phyloP scores from a whole-genome alignment of 2,113 vertebrate species.

The Pituophis catenifer region DNA sequence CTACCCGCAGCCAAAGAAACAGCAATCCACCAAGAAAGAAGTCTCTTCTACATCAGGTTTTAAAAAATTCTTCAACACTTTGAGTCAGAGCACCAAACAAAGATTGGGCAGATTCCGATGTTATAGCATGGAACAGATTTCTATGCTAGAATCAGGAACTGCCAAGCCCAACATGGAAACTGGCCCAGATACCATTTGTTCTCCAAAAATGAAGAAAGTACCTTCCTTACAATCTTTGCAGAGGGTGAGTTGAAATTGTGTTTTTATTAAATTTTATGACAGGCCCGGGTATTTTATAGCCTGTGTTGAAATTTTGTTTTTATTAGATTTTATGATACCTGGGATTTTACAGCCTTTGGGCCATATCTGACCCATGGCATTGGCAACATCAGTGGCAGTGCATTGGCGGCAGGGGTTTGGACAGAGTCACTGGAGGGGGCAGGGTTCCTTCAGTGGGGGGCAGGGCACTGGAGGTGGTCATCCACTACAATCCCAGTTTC shows the following conservation, averaged over 20 bases:
- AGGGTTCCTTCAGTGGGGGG: not conserved
- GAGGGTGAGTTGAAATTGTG: slow-evolving; percentile 73
- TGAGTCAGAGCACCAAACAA: slow-evolving; percentile 81
- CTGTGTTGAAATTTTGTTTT: no score
- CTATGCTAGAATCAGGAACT: accelerated
- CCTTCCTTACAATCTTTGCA: slow-evolving; percentile 86
- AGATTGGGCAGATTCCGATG: slow-evolving; percentile 75
- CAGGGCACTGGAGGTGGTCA: not conserved
- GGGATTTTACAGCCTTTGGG: not conserved
- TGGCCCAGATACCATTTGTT: slow-evolving; percentile 48
- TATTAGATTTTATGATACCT: not conserved
- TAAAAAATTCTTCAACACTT: slow-evolving; percentile 76
- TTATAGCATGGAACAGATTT: slow-evolving; percentile 81
- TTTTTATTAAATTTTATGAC: not conserved
- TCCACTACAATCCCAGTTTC: not conserved
- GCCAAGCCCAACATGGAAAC: slow-evolving; percentile 41
- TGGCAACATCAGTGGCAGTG: not conserved
- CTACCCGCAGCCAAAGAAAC: not conserved
- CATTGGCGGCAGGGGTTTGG: not conserved
- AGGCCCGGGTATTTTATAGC: not conserved
- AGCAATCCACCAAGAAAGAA: slow-evolving; percentile 35
- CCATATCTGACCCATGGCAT: not conserved
- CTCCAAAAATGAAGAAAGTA: slow-evolving; percentile 74
- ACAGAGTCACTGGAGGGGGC: not conserved
- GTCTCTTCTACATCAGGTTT: slow-evolving; percentile 59